Conservation (phyloP, 2,113 vertebrate genomes). For the Lycaon pictus region DNA sequence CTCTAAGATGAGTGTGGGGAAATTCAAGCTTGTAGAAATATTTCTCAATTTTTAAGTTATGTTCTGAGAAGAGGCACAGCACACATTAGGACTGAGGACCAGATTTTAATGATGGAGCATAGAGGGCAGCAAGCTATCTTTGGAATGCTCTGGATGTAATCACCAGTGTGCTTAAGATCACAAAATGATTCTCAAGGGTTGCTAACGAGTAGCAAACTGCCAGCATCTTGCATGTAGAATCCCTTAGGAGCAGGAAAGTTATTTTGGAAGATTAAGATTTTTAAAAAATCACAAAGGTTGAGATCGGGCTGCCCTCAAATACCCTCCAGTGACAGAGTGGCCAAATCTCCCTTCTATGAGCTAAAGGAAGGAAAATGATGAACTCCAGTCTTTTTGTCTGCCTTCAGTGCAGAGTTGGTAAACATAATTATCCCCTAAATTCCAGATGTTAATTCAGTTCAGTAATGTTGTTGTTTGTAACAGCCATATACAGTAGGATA, state of each 20-base stretch:
- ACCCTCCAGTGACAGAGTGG: background rate
- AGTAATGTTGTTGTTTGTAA: background rate
- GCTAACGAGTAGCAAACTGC: background rate
- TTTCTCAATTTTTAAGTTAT: background rate
- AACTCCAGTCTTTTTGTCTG: background rate
- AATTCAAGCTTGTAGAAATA: background rate
- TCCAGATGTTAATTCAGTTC: background rate
- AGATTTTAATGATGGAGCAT: background rate
- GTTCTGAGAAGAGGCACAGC: background rate
- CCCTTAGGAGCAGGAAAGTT: background rate
- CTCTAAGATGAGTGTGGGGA: background rate
- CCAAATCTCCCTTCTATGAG: background rate
- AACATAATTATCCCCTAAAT: background rate
- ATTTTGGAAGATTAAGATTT: conserved; percentile 47
- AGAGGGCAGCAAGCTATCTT: background rate
- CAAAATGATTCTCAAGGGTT: background rate
- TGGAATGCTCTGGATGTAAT: background rate
- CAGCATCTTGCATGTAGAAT: background rate
- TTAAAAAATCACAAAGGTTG: background rate
- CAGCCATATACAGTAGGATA: background rate
- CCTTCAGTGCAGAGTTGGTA: background rate
- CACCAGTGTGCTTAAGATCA: background rate
- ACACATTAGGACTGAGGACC: background rate
- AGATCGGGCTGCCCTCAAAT: background rate
- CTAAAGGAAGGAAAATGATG: background rate